Evolutionary conservation across 92 coral and sea anemone genomes (phyloP), one percentile per base, ranked within the genome.

Genomic region (Diadumene lineata): DNA sequence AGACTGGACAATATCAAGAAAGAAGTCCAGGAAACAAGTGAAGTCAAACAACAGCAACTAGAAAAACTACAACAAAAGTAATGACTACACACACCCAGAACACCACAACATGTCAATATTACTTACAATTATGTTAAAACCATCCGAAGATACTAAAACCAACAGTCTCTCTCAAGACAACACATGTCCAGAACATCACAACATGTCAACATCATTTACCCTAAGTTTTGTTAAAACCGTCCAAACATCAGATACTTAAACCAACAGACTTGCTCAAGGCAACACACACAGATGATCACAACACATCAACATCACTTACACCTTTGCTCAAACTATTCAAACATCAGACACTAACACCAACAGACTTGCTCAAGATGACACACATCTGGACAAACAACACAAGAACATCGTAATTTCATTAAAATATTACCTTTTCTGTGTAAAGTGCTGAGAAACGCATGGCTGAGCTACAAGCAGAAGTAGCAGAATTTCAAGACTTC

Each of bases 1-100:
- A 51, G 69, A 25, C 72, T 90, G 23, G 83, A 77, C 25, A 81
- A 76, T 32, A 79, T 87, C 96, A 83, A 89, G 60, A 64, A 61
- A 28, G 60, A 69, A 64, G 60, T 75, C 4, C 89, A 93, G 67
- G 86, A 83, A 25, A 79, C 65, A 31, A 81, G 56, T 25, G 90
- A 85, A 31, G 78, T 78, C 25, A 88, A 93, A 56, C 84, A 90
- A 43, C 62, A 26, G 11, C 70, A 87, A 64, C 85, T 84, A 1
- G 74, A 56, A 63, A 86, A 84, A 67, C 62, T 84, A 2, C 81
- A 87, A 50, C 78, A 86, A 34, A 87, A 86, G 98, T 93, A 68
- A 29, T 62, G 19, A 6, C n/a, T n/a, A 9, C 4, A n/a, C 22
- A 9, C 61, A 8, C 11, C 64, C 26, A 22, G 15, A 3, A 53